These are phyloP conservation scores for Cephus spinipes DNA, from an alignment of 2,888 invertebrate species.

Conservation along the genomic window DNA sequence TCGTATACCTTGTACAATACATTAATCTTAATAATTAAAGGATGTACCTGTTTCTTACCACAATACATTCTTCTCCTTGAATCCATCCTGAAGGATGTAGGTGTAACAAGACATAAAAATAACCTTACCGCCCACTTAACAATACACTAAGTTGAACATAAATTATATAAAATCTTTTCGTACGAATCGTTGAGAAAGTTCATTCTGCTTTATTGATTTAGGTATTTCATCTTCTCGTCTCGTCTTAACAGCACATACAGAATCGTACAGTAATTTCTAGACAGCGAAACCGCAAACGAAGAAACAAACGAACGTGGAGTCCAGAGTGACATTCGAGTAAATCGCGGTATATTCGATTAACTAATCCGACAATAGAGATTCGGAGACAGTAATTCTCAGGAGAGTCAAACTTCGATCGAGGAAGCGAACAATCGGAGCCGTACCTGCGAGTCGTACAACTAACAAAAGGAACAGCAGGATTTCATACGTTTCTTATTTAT, in stretches of 20 bases:
- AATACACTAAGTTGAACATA: not conserved
- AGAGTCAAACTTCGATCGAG: not conserved
- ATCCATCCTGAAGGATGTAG: not conserved
- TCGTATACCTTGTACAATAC: not conserved
- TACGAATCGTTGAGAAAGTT: constrained; percentile 8
- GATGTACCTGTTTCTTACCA: not conserved
- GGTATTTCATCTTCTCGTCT: not conserved
- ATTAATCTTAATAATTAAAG: constrained; percentile 4
- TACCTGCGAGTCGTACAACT: not conserved
- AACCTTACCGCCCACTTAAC: not conserved
- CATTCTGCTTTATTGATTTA: constrained; percentile 9
- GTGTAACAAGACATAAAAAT: not conserved
- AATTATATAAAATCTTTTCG: constrained; percentile 9
- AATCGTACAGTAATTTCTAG: constrained; percentile 2
- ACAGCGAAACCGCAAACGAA: not conserved
- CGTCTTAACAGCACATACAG: constrained; percentile 5
- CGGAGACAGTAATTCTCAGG: not conserved
- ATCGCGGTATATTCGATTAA: not conserved
- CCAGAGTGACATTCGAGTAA: not conserved
- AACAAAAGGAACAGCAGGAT: not conserved
- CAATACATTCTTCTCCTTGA: not conserved
- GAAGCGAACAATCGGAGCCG: not conserved
- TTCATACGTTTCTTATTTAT: not conserved
- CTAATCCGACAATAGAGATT: not conserved
- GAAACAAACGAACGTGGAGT: not conserved